phyloP scores from a whole-genome alignment of 2,888 invertebrate species.

The Sinhomidia bicolor region DNA sequence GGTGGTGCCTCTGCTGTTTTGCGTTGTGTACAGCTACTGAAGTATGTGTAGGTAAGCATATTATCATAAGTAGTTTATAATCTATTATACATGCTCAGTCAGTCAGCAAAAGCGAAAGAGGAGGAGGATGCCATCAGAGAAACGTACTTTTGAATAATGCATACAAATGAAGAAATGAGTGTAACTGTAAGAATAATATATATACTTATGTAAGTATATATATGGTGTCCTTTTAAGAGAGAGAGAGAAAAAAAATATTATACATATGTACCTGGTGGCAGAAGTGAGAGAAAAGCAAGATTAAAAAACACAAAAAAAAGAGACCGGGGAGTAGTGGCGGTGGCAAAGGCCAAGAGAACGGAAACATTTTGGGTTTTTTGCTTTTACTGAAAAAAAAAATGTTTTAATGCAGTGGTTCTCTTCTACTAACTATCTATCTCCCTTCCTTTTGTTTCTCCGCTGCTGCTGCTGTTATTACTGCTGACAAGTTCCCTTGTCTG shows the following conservation, averaged over 20 bases:
- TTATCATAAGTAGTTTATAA: slow-evolving; percentile 65
- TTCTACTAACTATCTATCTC: neutral
- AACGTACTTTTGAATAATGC: slow-evolving; percentile 58
- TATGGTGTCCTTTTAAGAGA: slow-evolving; percentile 51
- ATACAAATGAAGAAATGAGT: slow-evolving; percentile 54
- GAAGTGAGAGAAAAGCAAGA: slow-evolving; percentile 16
- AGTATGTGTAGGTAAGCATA: slow-evolving; percentile 52
- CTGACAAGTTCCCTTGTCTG: neutral
- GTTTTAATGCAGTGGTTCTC: slow-evolving; percentile 14
- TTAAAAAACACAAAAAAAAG: slow-evolving; percentile 32
- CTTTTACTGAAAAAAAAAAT: slow-evolving; percentile 38
- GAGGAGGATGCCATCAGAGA: slow-evolving; percentile 56
- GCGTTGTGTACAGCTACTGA: slow-evolving; percentile 15
- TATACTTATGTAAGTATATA: neutral
- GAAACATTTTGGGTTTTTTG: slow-evolving; percentile 71
- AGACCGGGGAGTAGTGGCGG: slow-evolving; percentile 14
- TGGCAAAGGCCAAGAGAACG: slow-evolving; percentile 72
- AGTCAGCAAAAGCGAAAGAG: neutral
- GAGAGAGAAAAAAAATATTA: slow-evolving; percentile 2
- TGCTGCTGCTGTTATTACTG: neutral
- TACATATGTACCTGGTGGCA: neutral
- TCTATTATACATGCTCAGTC: slow-evolving; percentile 24
- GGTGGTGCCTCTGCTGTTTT: neutral
- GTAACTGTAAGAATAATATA: slow-evolving; percentile 30
- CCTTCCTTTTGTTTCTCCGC: neutral